phyloP scores from a whole-genome alignment of 2,888 invertebrate genomes.

The Mythimna vitellina region DNA sequence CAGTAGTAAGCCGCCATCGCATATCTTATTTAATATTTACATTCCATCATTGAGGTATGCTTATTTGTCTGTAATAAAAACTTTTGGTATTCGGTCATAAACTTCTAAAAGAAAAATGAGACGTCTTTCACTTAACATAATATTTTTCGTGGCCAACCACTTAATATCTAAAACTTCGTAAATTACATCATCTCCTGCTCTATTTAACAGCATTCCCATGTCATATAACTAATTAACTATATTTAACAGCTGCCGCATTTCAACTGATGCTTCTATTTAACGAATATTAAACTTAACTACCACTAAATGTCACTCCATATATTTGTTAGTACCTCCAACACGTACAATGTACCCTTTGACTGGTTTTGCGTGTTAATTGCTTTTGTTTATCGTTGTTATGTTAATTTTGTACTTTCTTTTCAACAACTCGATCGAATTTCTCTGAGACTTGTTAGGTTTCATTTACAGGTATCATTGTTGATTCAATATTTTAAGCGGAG shows the following conservation, averaged over 20 bases:
- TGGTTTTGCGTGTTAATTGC: conserved; percentile 81
- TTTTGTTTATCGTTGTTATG: conserved; percentile 80
- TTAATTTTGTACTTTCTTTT: conserved; percentile 74
- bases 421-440: conserved; percentile 68
- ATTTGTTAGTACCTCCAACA: conserved; percentile 78
- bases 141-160: conserved; percentile 56
- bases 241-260: conserved; percentile 85
- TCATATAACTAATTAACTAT: conserved; percentile 83
- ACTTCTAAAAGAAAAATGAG: conserved; percentile 40
- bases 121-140: conserved; percentile 42
- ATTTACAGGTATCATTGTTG: conserved; percentile 51
- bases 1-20: conserved; percentile 6
- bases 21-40: conserved; percentile 51
- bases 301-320: conserved; percentile 86
- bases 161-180: conserved; percentile 63
- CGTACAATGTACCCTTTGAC: conserved; percentile 77
- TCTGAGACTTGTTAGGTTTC: conserved; percentile 51
- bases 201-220: conserved; percentile 68
- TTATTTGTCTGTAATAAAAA: conserved; percentile 46
- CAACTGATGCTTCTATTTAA: conserved; percentile 84
- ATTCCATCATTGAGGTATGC: conserved; percentile 42
- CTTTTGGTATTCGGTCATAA: conserved; percentile 37
- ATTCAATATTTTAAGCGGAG: conserved; percentile 25
- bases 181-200: conserved; percentile 65
- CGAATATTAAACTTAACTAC: conserved; percentile 83